Percentiles rank a stretch among this genome's conserved stretches.
Evolutionary conservation across 2,113 vertebrate genomes (phyloP).

Genomic region (Aspidoscelis tigris): DNA sequence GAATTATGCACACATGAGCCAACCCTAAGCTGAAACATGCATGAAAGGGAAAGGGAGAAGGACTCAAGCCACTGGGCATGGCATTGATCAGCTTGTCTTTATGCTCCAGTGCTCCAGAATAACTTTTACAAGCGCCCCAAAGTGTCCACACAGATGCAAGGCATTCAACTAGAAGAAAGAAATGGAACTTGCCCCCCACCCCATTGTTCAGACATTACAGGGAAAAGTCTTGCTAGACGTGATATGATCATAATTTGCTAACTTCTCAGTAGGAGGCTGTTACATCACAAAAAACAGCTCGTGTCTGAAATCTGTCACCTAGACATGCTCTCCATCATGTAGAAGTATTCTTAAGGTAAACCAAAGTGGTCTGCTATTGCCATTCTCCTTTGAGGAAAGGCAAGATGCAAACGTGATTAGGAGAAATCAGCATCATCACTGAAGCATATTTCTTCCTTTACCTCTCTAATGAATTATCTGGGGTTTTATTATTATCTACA

Average conservation of each 20-base stretch:
- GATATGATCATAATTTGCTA: neutral
- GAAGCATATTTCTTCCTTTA: neutral
- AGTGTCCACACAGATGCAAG: neutral
- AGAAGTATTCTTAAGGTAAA: neutral
- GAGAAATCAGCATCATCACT: neutral
- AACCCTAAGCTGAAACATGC: too few species aligned
- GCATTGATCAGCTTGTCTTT: too few species aligned
- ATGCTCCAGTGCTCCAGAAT: neutral
- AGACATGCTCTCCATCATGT: too few species aligned
- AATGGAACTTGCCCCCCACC: too few species aligned
- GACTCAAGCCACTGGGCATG: too few species aligned
- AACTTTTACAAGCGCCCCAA: neutral
- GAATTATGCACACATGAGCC: too few species aligned
- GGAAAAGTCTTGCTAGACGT: neutral
- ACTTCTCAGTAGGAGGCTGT: neutral
- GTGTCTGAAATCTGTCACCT: neutral
- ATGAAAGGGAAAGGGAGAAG: too few species aligned
- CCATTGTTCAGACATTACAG: too few species aligned
- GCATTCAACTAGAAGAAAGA: too few species aligned
- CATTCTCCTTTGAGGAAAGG: neutral
- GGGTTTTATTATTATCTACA: too few species aligned
- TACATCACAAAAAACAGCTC: neutral
- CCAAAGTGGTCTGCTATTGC: too few species aligned
- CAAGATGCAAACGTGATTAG: neutral
- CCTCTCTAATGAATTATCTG: too few species aligned